Conservation (phyloP, 2,888 invertebrate species). For the Eupeodes latifasciatus region DNA sequence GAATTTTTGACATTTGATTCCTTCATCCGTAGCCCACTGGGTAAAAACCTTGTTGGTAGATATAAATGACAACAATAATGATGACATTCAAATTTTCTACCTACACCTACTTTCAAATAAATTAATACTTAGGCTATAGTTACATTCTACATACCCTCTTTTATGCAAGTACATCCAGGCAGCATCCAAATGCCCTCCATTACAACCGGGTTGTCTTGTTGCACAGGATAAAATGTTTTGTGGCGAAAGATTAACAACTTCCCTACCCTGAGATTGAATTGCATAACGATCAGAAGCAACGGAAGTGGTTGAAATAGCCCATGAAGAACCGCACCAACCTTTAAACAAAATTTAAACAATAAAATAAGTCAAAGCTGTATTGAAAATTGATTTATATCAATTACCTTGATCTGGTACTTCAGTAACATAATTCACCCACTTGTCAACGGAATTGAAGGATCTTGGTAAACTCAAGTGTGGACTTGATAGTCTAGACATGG, state of each 20-base stretch:
- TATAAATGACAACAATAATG: too few species aligned
- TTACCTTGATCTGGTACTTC: slow-evolving; percentile 89
- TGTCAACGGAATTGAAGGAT: slow-evolving; percentile 90
- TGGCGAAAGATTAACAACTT: slow-evolving; percentile 89
- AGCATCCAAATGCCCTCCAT: slow-evolving; percentile 94
- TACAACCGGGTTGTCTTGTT: slow-evolving; percentile 91
- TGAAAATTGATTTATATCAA: slow-evolving; percentile 77
- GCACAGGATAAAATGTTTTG: slow-evolving; percentile 96
- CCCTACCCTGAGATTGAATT: slow-evolving; percentile 92
- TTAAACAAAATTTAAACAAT: neutral
- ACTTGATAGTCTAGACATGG: slow-evolving; percentile 82
- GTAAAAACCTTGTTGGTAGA: too few species aligned
- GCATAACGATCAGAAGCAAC: slow-evolving; percentile 93
- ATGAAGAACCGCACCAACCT: slow-evolving; percentile 93
- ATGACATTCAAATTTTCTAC: too few species aligned
- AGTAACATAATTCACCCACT: slow-evolving; percentile 91
- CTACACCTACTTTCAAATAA: too few species aligned
- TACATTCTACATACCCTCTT: slow-evolving; percentile 86
- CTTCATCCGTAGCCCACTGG: too few species aligned
- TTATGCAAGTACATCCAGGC: slow-evolving; percentile 95
- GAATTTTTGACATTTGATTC: too few species aligned
- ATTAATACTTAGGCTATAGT: neutral
- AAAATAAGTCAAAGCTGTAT: neutral
- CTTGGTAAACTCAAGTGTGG: slow-evolving; percentile 85
- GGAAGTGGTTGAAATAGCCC: slow-evolving; percentile 94